Percentiles rank a stretch among this genome's conserved stretches.
Conservation (phyloP, 1,140 invertebrate species). For the Apis cerana region DNA sequence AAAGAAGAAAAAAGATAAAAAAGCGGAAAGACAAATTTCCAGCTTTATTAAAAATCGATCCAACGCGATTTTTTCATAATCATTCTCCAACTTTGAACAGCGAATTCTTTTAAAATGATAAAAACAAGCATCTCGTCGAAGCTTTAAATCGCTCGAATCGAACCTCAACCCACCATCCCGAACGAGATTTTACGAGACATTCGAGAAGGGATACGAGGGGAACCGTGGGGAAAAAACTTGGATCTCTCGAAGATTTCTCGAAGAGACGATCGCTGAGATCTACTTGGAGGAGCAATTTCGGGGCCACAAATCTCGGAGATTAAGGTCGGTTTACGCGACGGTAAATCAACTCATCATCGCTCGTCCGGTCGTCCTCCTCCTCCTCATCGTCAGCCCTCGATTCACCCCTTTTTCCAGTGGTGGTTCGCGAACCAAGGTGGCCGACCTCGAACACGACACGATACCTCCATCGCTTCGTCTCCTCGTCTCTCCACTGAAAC, state of each 20-base stretch:
- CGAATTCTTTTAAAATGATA: too few relatives aligned
- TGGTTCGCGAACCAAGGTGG: slow-evolving; percentile 5
- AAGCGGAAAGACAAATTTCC: too few relatives aligned
- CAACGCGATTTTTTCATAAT: too few relatives aligned
- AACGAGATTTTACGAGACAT: background rate
- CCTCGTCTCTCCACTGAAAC: slow-evolving; percentile 22
- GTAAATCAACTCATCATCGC: slow-evolving; percentile 67
- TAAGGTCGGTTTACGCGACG: slow-evolving; percentile 66
- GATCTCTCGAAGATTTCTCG: background rate
- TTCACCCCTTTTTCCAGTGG: slow-evolving; percentile 3
- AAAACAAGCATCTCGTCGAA: too few relatives aligned
- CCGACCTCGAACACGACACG: slow-evolving; percentile 8
- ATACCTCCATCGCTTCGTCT: background rate
- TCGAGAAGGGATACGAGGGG: background rate
- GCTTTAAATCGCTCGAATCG: too few relatives aligned
- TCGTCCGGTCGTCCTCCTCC: slow-evolving; percentile 6
- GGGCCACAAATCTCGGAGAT: slow-evolving; percentile 66
- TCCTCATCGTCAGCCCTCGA: slow-evolving; percentile 10
- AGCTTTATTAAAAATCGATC: too few relatives aligned
- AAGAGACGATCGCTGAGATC: too few relatives aligned
- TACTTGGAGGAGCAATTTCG: slow-evolving; percentile 58
- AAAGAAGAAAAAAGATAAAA: too few relatives aligned
- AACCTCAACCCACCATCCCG: background rate
- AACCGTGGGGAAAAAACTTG: background rate
- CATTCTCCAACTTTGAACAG: too few relatives aligned